These are phyloP conservation scores for Tetropium fuscum DNA, from an alignment of 2,888 invertebrate species.

Conservation along the genomic window DNA sequence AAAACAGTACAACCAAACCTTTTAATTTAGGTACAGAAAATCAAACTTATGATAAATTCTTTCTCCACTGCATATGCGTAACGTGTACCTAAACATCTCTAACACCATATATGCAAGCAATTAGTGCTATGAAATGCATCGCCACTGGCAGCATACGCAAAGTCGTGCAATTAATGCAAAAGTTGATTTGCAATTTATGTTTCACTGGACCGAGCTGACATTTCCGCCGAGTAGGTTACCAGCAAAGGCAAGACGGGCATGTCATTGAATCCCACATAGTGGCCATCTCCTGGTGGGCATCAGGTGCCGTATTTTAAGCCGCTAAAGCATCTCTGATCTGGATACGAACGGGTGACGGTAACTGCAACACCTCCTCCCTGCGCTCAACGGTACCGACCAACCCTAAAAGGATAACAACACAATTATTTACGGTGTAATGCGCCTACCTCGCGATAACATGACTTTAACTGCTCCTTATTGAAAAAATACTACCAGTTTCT, in stretches of 20 bases:
- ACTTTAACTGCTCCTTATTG: too few species aligned
- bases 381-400: slow-evolving; percentile 12
- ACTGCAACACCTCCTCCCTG: slow-evolving; percentile 24
- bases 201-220: slow-evolving; percentile 27
- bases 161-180: slow-evolving; percentile 39
- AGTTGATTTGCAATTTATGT: slow-evolving; percentile 42
- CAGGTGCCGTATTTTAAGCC: slow-evolving; percentile 31
- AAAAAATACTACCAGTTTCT: too few species aligned
- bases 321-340: slow-evolving; percentile 19
- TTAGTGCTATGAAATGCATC: background rate
- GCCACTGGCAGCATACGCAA: slow-evolving; percentile 27
- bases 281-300: slow-evolving; percentile 35
- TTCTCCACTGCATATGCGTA: too few species aligned
- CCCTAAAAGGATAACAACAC: slow-evolving; percentile 6
- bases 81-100: too few species aligned
- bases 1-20: too few species aligned
- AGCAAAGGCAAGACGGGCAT: slow-evolving; percentile 22
- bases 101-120: too few species aligned
- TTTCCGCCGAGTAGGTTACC: slow-evolving; percentile 33
- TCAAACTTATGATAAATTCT: too few species aligned
- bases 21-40: too few species aligned
- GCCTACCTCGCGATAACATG: background rate
- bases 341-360: slow-evolving; percentile 15
- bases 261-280: slow-evolving; percentile 25
- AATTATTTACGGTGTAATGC: background rate